These are phyloP conservation scores for Lanius collurio DNA, from an alignment of 2,113 vertebrate genomes.

Conservation along the genomic window DNA sequence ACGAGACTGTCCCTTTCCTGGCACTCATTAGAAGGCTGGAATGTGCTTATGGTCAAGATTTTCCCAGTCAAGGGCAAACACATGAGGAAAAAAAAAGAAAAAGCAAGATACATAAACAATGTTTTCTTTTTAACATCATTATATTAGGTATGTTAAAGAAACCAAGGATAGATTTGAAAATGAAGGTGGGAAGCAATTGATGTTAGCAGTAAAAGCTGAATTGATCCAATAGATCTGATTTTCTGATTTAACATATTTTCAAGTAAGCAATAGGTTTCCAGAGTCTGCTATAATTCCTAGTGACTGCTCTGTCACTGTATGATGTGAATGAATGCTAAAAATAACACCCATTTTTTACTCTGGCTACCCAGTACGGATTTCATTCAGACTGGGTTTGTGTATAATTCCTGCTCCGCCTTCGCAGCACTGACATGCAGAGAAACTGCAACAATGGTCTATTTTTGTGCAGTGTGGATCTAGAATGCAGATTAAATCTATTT, in stretches of 20 bases:
- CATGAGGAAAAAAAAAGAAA: background rate
- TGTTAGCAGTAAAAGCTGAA: background rate
- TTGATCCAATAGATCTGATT: background rate
- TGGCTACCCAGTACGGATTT: background rate
- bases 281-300: background rate
- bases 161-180: background rate
- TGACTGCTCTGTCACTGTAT: background rate
- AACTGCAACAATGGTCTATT: background rate
- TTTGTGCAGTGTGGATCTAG: background rate
- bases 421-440: background rate
- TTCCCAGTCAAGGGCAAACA: background rate
- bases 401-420: background rate
- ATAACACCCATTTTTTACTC: background rate
- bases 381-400: background rate
- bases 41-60: background rate
- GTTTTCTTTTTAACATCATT: background rate
- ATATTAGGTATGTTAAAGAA: background rate
- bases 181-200: background rate
- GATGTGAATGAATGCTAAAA: constrained; percentile 12
- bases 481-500: background rate
- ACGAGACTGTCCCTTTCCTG: background rate
- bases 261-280: background rate
- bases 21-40: background rate
- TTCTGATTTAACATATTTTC: background rate
- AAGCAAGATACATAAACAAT: background rate